Conservation (phyloP, 2,113 vertebrate species). For the Puntigrus tetrazona region DNA sequence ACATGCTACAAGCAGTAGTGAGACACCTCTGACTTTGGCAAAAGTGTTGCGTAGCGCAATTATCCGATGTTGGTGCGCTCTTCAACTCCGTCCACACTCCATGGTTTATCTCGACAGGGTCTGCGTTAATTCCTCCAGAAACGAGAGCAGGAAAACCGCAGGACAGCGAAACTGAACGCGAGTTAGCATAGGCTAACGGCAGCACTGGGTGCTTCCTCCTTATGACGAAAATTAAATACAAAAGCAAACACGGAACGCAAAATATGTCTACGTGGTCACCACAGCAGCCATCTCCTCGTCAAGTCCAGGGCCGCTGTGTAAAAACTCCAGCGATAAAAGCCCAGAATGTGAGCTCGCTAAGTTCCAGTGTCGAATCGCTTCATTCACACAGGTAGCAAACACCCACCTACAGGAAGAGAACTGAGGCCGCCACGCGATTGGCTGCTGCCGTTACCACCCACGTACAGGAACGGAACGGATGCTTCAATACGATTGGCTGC, state of each 20-base stretch:
- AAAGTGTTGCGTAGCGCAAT: neutral
- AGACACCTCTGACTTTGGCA: slow-evolving; percentile 23
- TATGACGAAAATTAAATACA: neutral
- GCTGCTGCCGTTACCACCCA: slow-evolving; percentile 24
- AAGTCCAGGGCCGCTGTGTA: neutral
- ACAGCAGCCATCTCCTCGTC: neutral
- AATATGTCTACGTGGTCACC: slow-evolving; percentile 11
- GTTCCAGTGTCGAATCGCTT: slow-evolving; percentile 59
- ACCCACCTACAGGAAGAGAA: slow-evolving; percentile 60
- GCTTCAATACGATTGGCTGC: slow-evolving; percentile 44
- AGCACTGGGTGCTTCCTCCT: neutral
- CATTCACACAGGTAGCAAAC: slow-evolving; percentile 67
- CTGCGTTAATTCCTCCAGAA: neutral
- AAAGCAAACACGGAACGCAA: neutral
- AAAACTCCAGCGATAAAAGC: slow-evolving; percentile 46
- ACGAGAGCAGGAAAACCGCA: slow-evolving; percentile 11
- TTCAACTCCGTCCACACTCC: neutral
- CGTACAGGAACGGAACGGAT: slow-evolving; percentile 37
- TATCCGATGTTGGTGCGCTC: neutral
- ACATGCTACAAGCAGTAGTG: slow-evolving; percentile 36
- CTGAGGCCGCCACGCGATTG: slow-evolving; percentile 34
- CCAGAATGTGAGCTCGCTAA: slow-evolving; percentile 58
- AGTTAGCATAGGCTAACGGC: slow-evolving; percentile 35
- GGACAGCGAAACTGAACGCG: slow-evolving; percentile 15
- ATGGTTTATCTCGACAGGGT: neutral